Evolutionary conservation across 2,113 vertebrate species (phyloP).

Genomic region (Cyrtonyx montezumae): DNA sequence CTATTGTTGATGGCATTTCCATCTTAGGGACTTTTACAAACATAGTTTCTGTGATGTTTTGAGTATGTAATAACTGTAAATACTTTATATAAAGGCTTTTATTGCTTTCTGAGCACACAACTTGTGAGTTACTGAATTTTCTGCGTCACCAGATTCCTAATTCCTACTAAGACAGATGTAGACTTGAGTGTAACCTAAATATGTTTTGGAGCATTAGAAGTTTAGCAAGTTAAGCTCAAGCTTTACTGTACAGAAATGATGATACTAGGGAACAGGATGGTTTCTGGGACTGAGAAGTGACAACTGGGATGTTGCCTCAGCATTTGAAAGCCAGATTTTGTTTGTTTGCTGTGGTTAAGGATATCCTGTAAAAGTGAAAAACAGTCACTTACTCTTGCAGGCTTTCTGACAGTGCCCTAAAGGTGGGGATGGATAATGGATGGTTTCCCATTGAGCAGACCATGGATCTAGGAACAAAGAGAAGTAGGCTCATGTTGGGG

Average conservation of each 20-base stretch:
- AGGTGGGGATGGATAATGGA: not conserved
- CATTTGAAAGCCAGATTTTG: not conserved
- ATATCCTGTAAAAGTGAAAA: not conserved
- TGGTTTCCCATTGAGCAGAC: not conserved
- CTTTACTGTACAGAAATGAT: not conserved
- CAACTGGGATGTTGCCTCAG: rapidly evolving
- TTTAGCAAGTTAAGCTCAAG: not conserved
- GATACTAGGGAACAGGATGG: rapidly evolving
- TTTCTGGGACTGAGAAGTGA: rapidly evolving
- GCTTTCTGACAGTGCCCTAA: not conserved
- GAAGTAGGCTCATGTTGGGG: not conserved
- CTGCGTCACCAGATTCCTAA: not conserved
- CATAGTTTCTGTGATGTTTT: not conserved
- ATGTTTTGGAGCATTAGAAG: not conserved
- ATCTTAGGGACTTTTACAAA: not conserved
- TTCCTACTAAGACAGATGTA: not conserved
- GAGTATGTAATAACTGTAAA: not conserved
- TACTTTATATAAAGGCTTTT: not conserved
- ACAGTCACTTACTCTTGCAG: not conserved
- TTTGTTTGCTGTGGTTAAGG: not conserved
- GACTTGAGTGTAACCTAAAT: not conserved
- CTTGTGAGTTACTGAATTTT: not conserved
- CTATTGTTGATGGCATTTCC: not conserved
- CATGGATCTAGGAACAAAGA: not conserved
- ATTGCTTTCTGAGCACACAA: not conserved